Evolutionary conservation across 2,113 vertebrate genomes (phyloP), one percentile per base, ranked within the genome.

Genomic region (Oncorhynchus tshawytscha): DNA sequence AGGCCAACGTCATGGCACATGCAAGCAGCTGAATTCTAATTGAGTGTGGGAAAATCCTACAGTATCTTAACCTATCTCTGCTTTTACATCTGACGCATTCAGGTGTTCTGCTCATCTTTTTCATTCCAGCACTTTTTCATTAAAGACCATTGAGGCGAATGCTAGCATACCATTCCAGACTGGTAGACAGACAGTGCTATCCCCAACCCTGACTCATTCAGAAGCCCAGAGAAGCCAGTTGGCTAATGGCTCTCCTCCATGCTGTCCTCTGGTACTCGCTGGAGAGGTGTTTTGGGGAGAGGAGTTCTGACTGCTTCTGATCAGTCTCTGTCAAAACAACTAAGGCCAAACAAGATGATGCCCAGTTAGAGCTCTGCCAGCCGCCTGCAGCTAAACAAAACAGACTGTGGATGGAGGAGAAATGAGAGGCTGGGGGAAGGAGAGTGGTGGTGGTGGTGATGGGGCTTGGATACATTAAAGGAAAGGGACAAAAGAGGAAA

Each of bases 311-410:
- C 88, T 87, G 67, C 57, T 75, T 82, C 80, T 7, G 67, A 87
- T 82, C 73, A 78, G 34, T 51, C 71, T 78, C 85, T 92, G 89
- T 92, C 88, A 89, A 84, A 87, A 87, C 77, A 89, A 86, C 85
- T 85, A 91, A 92, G 89, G 88, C 89, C 91, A 88, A 57, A 75
- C 75, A 80, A 86, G 81, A 88, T 49, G 79, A 86, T 72, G 82
- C 78, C 88, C 88, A 90, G 90, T 88, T 92, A 90, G 74, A 82
- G 16, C 78, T 67, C 6, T 24, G 72, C 16, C 16, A 69, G 76
- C 82, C 76, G 74, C 76, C 78, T 49, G 76, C 74, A 82, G 25
- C 13, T 16, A 3, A 3, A 31, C 25, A 4, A 18, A 67, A 29
- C 13, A 27, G 11, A 70, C 22, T 7, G 20, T 67, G 45, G 27